Evolutionary conservation across 2,888 invertebrate genomes (phyloP), one percentile per base, ranked within the genome.

Genomic region (Coleophora flavipennella): DNA sequence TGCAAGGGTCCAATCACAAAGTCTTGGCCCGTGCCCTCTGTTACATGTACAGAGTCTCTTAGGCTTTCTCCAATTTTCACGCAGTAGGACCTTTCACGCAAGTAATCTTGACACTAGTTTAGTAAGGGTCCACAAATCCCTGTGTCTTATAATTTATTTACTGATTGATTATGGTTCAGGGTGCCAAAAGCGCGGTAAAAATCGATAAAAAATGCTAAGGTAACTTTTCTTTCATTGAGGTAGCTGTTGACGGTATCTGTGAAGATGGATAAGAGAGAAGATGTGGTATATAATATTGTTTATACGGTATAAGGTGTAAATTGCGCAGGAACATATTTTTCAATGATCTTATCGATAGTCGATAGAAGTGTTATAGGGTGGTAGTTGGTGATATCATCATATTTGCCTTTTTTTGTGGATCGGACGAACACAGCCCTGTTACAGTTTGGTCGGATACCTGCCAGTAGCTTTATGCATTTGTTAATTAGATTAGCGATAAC

Each of bases 61-160:
- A 27, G 27, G 2, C 13, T 13, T 13, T 44, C 29, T 11, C 35
- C 31, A 11, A 48, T 29, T 13, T 41, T 46, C 4, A 48, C 45
- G 6, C 13, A 25, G 31, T 34, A 42, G 1, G 32, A 25, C 7
- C 45, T 34, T 31, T 46, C 41, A 25, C 40, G 7, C 6, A 46
- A 10, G 25, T 48, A 44, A 26, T 43, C 39, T 31, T 27, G 13
- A 26, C 48, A 48, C 45, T 44, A 46, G n/a, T n/a, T n/a, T n/a
- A n/a, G n/a, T n/a, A n/a, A n/a, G n/a, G n/a, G n/a, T n/a, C n/a
- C n/a, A n/a, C 13, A 35, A 31, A 1, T 42, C 13, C 28, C 45
- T 12, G 11, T 43, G 44, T 0, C 43, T 43, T 4, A 43, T 35
- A n/a, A 49, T 27, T 3, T 46, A 46, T 34, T 29, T 32, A 11